Conservation (phyloP, 2,888 invertebrate species). For the Macroteleia sp. region DNA sequence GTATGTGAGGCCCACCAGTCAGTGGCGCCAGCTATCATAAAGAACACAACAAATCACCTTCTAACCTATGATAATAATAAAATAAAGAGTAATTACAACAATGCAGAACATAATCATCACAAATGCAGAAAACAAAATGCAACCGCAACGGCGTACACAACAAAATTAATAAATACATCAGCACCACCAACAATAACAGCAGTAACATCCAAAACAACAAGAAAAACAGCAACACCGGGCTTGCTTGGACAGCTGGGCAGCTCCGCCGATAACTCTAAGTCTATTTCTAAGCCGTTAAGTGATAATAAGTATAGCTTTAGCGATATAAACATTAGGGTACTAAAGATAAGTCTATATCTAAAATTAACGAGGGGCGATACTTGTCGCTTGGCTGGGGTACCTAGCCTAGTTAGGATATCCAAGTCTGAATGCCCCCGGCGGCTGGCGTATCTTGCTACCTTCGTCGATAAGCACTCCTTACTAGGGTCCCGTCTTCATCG, state of each 20-base stretch:
- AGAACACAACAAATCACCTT: constrained; percentile 82
- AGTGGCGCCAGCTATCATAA: constrained; percentile 82
- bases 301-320: constrained; percentile 84
- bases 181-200: constrained; percentile 50
- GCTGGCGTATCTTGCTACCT: constrained; percentile 80
- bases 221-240: constrained; percentile 76
- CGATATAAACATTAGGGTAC: constrained; percentile 83
- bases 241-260: constrained; percentile 80
- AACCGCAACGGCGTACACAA: constrained; percentile 53
- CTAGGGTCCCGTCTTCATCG: constrained; percentile 82
- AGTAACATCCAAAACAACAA: constrained; percentile 48
- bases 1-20: constrained; percentile 82
- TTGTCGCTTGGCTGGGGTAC: constrained; percentile 81
- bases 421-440: constrained; percentile 83
- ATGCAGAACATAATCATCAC: constrained; percentile 84
- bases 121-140: constrained; percentile 80
- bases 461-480: constrained; percentile 83
- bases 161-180: constrained; percentile 46
- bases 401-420: constrained; percentile 84
- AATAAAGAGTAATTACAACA: constrained; percentile 80
- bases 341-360: constrained; percentile 82
- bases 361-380: constrained; percentile 78
- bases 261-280: constrained; percentile 84
- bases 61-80: constrained; percentile 82
- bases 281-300: constrained; percentile 84